Evolutionary conservation across 35 echinoderm and acorn worm genomes (phyloP).

Genomic region (Hemicentrotus pulcherrimus): DNA sequence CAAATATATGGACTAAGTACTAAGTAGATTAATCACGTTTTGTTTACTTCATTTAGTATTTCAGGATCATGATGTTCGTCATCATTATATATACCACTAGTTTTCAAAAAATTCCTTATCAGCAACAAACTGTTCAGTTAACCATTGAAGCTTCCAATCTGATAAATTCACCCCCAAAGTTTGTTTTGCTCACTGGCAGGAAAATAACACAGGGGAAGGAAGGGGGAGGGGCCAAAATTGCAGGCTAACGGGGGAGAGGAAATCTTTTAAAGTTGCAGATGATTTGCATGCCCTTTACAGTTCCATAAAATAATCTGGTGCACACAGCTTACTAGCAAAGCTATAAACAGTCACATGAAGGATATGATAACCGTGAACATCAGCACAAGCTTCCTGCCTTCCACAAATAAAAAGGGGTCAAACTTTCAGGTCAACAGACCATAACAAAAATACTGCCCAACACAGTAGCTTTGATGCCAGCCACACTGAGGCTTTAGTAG

Average conservation of each 20-base stretch:
- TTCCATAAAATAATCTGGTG: not conserved
- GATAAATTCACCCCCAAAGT: not conserved
- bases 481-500: not conserved
- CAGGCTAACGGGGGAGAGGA: not conserved
- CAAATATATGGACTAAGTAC: not conserved
- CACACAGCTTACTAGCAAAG: not conserved
- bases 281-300: not conserved
- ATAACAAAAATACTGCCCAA: not conserved
- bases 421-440: not conserved
- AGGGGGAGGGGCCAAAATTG: not conserved
- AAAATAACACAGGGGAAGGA: not conserved
- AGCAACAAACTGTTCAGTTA: not conserved
- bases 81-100: too few species aligned
- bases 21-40: too few species aligned
- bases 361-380: not conserved
- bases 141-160: not conserved
- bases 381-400: not conserved
- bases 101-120: not conserved
- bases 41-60: too few species aligned
- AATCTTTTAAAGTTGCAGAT: not conserved
- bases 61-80: too few species aligned
- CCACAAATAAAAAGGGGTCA: not conserved
- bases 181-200: not conserved
- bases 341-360: not conserved
- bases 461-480: not conserved